Base-by-base conservation (phyloP, 2,113 vertebrate genomes). In the Lycaon pictus region DNA sequence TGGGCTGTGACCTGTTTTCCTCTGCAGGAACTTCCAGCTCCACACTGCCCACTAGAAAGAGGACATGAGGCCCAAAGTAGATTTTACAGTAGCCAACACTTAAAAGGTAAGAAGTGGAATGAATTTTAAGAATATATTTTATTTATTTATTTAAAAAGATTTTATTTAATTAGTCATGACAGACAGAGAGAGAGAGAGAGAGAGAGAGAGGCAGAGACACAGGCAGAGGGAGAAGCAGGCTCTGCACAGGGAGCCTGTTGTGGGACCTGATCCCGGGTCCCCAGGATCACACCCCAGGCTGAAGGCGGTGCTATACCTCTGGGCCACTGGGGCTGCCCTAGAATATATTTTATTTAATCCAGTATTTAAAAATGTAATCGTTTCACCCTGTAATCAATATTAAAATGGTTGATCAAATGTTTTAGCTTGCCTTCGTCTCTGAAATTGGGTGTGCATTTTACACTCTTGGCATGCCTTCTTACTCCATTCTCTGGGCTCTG, bases 391-490 rank as follows among this genome's bases (percentile, higher is more conserved):
- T 74, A 13, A 56, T 43, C 27, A 17, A 3, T 7, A 51, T 23
- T 11, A 63, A 43, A 76, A 10, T 16, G 25, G 17, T 58, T 9
- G 0, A 5, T 1, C 0, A 17, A 29, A 15, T 25, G 25, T 19
- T 37, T 65, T 7, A 17, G 19, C 16, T 7, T 23, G 25, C 11
- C 9, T 23, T 2, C 0, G 7, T 37, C 48, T 51, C 35, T 29
- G 74, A n/a, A 37, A 2, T 11, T 0, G 0, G 29, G 29, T 9
- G 0, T 71, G 16, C 11, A 2, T 9, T 32, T 25, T 7, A 62
- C 3, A 7, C 29, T 10, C 11, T 43, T 0, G 12, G 77, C 37
- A 10, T 23, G 74, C 51, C 56, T 53, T 7, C 7, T 65, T 29
- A 35, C 7, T 71, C 22, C 65, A 3, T 17, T 67, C 67, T 55